Evolutionary conservation across 2,113 vertebrate species (phyloP).

Genomic region (Chionomys nivalis): DNA sequence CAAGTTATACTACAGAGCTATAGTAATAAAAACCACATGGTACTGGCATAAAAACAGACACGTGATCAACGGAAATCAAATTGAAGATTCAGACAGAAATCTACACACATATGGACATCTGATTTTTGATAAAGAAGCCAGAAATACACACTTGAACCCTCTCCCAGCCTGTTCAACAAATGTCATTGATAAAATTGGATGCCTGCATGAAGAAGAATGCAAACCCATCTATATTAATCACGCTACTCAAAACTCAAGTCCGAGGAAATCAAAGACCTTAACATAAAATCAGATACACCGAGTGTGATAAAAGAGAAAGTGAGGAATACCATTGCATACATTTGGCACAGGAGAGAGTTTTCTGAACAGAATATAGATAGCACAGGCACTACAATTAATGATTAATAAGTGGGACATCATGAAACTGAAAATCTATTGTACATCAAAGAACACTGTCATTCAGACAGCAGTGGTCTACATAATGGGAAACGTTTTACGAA

Average conservation of each 20-base stretch:
- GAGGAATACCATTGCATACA: not conserved
- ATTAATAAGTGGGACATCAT: not conserved
- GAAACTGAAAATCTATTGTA: not conserved
- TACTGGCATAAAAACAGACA: not conserved
- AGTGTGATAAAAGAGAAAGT: not conserved
- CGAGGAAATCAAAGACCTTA: not conserved
- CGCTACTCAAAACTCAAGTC: not conserved
- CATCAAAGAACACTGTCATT: not conserved
- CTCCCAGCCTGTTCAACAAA: not conserved
- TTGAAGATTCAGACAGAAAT: not conserved
- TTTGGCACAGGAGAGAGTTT: not conserved
- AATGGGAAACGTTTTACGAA: not conserved
- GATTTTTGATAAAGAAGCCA: not conserved
- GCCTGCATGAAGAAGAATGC: not conserved
- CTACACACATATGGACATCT: not conserved
- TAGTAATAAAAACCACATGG: not conserved
- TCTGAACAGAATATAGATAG: not conserved
- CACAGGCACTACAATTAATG: too few species aligned
- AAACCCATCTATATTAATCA: not conserved
- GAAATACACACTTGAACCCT: not conserved
- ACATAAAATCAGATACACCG: not conserved
- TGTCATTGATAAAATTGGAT: not conserved
- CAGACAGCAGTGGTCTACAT: not conserved
- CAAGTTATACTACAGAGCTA: too few species aligned
- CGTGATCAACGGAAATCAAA: not conserved